These are phyloP conservation scores for Drosophila nigromelanica DNA, from an alignment of 1,140 invertebrate genomes.

Conservation along the genomic window DNA sequence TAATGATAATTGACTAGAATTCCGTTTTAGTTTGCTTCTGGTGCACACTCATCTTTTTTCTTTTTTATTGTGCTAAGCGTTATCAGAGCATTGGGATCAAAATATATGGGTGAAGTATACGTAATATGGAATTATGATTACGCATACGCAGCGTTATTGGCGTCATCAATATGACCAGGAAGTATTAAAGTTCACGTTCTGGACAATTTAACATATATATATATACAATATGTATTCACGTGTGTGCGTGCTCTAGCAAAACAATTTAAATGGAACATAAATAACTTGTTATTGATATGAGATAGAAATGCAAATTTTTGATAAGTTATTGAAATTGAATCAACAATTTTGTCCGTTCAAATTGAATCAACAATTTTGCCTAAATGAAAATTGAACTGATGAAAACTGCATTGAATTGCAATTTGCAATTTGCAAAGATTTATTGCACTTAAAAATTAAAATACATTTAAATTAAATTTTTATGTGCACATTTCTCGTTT, in stretches of 20 bases:
- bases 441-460: not conserved
- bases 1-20: conserved; percentile 69
- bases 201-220: conserved; percentile 14
- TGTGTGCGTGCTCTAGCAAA: not conserved
- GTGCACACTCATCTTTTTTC: too few relatives aligned
- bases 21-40: conserved; percentile 23
- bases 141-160: conserved; percentile 57
- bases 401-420: conserved; percentile 1
- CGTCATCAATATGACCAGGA: conserved; percentile 36
- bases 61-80: conserved; percentile 14
- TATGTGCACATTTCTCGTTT: not conserved
- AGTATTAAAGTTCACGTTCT: conserved; percentile 45
- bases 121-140: conserved; percentile 55
- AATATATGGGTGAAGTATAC: conserved; percentile 12
- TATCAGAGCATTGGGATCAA: conserved; percentile 32
- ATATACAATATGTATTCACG: not conserved
- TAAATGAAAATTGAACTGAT: not conserved
- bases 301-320: not conserved
- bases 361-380: not conserved
- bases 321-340: not conserved
- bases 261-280: not conserved
- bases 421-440: not conserved
- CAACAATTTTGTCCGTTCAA: not conserved
- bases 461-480: not conserved
- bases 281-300: not conserved